Conservation (phyloP, 1,140 invertebrate genomes). For the Patella vulgata region DNA sequence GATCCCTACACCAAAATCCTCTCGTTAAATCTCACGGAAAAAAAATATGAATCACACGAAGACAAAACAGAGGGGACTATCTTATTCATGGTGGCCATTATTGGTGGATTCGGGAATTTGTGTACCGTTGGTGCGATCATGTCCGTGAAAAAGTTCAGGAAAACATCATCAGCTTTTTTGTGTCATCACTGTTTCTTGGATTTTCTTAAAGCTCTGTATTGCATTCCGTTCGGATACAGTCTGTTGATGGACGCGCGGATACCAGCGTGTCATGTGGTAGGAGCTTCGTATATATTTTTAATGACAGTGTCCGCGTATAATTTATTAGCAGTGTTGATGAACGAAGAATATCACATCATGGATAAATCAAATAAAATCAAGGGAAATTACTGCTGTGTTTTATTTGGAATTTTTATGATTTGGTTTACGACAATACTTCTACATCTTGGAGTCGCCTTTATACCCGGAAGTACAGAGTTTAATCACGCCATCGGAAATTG, state of each 20-base stretch:
- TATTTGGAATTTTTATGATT: conserved; percentile 92
- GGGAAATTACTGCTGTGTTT: conserved; percentile 76
- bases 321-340: conserved; percentile 88
- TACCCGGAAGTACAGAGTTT: conserved; percentile 52
- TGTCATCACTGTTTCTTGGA: conserved; percentile 59
- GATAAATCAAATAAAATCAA: conserved; percentile 57
- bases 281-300: conserved; percentile 87
- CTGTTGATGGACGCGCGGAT: conserved; percentile 85
- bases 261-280: conserved; percentile 87
- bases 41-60: conserved; percentile 7
- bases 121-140: conserved; percentile 81
- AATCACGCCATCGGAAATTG: conserved; percentile 77
- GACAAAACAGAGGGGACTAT: conserved; percentile 77
- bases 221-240: conserved; percentile 71
- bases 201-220: conserved; percentile 49
- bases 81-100: conserved; percentile 79
- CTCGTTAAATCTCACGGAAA: too few species aligned
- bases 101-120: conserved; percentile 85
- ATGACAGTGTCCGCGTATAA: conserved; percentile 91
- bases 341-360: conserved; percentile 88
- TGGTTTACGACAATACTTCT: conserved; percentile 87
- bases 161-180: conserved; percentile 55
- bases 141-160: conserved; percentile 40
- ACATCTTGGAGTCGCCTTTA: conserved; percentile 89
- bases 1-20: too few species aligned